Evolutionary conservation across 1,140 invertebrate species (phyloP).

Genomic region (Dysdera silvatica): DNA sequence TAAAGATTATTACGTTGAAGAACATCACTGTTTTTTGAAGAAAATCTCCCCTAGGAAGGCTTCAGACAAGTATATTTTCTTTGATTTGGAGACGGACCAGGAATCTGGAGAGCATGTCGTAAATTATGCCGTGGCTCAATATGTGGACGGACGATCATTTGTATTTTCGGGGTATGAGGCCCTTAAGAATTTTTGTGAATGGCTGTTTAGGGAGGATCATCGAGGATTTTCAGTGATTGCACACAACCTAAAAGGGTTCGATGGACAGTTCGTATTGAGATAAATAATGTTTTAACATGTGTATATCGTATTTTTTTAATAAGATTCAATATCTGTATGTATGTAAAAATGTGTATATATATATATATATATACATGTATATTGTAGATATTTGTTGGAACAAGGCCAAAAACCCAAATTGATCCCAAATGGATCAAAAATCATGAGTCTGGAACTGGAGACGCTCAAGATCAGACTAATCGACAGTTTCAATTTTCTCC

Average conservation of each 20-base stretch:
- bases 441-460: neutral
- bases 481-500: conserved; percentile 19
- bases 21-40: neutral
- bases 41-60: neutral
- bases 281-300: neutral
- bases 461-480: neutral
- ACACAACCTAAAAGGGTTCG: neutral
- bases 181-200: neutral
- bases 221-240: neutral
- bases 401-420: neutral
- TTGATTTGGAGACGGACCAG: neutral
- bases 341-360: neutral
- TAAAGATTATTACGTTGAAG: no score
- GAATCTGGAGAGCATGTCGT: neutral
- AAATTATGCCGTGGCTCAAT: neutral
- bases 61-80: neutral
- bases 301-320: neutral
- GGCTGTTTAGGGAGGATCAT: neutral
- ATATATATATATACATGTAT: neutral
- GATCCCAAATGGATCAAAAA: conserved; percentile 10
- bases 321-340: neutral
- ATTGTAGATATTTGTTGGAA: conserved; percentile 1
- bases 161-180: neutral
- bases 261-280: neutral
- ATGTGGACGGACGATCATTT: neutral